Evolutionary conservation across 2,797 vertebrate species (phyloP).

Genomic region (Esox lucius): DNA sequence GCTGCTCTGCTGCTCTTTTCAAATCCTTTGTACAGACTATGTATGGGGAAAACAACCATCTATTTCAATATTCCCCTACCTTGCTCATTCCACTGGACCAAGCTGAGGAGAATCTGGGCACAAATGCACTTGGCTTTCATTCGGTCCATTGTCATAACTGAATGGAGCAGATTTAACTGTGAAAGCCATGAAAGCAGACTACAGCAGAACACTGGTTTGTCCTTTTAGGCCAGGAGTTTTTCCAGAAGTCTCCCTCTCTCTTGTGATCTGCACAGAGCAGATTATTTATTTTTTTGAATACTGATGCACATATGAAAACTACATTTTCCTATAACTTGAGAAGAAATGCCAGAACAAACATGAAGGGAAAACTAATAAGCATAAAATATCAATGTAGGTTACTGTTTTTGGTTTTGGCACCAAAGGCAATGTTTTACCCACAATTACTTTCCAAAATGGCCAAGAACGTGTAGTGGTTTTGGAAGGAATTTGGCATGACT

Average conservation of each 20-base stretch:
- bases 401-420: constrained; percentile 29
- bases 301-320: background rate
- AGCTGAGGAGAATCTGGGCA: constrained; percentile 45
- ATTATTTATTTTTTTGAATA: background rate
- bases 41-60: constrained; percentile 43
- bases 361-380: constrained; percentile 10
- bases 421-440: constrained; percentile 45
- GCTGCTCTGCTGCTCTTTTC: constrained; percentile 55
- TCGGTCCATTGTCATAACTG: constrained; percentile 43
- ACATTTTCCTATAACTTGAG: background rate
- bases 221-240: background rate
- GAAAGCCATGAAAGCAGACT: constrained; percentile 7
- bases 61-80: constrained; percentile 63
- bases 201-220: background rate
- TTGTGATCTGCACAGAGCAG: background rate
- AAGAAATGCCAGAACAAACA: constrained; percentile 25
- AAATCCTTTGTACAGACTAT: constrained; percentile 57
- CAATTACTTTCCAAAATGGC: constrained; percentile 34
- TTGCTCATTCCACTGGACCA: constrained; percentile 59
- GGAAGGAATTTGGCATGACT: constrained; percentile 49
- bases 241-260: background rate
- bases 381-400: constrained; percentile 21
- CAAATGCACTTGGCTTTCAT: constrained; percentile 37
- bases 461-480: constrained; percentile 49
- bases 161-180: constrained; percentile 31